Base-by-base conservation (phyloP, 2,888 invertebrate genomes). In the Neoitamus cyanurus region DNA sequence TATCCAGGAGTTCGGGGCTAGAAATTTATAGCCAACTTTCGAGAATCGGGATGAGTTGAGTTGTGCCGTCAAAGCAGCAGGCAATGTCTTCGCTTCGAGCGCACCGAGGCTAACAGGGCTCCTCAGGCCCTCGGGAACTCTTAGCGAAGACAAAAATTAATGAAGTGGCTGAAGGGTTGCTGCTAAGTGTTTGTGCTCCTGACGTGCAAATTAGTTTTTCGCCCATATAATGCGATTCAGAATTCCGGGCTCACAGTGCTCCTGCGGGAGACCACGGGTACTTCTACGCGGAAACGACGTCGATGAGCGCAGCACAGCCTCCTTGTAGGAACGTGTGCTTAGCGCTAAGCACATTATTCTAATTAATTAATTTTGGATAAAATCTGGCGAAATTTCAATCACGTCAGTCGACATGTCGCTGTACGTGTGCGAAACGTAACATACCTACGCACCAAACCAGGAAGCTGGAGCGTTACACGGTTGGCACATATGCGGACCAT, bases 341-440 rank as follows among this genome's bases (percentile, higher is more conserved):
- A 28, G 6, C 13, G 46, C 42, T 36, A 77, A 73, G 73, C 36
- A 77, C 77, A 77, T 77, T 42, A 77, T 77, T 77, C 46, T 42
- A 77, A 77, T 77, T 77, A 77, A 77, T 77, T 77, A 77, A 77
- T 77, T 77, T 77, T 77, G 77, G 46, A 77, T 77, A 77, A 77
- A 77, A 46, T 42, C 77, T 46, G 37, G 77, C 13, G 25, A 77
- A 77, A 77, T 77, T 77, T 42, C 77, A 77, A 77, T 77, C 77
- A 77, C 46, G 77, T 46, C 20, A 36, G 11, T 13, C 20, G 42
- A 77, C 46, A 77, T 77, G 46, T n/a, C 46, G 46, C 37, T 28
- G 37, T 77, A 77, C 77, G 46, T 77, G 77, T 11, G 13, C 28
- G 37, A 77, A 28, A 46, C 28, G 11, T 77, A 31, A 72, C n/a